Conservation (phyloP, 2,113 vertebrate species). For the Xyrauchen texanus region DNA sequence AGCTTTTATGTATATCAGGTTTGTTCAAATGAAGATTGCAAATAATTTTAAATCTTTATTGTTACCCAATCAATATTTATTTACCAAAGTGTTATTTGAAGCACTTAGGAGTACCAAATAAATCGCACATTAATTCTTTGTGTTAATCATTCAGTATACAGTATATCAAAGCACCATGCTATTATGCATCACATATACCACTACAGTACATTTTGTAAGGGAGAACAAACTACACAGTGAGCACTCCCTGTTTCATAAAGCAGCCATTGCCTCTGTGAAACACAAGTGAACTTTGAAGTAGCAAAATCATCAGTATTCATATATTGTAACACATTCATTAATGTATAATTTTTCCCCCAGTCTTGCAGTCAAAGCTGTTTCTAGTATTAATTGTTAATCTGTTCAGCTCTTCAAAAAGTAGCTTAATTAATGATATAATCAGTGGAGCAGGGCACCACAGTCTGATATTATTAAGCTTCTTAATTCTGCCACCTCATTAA, state of each 20-base stretch:
- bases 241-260: background rate
- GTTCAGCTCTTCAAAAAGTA: conserved; percentile 46
- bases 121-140: too few relatives aligned
- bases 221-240: background rate
- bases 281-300: background rate
- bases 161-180: too few relatives aligned
- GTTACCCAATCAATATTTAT: too few relatives aligned
- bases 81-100: too few relatives aligned
- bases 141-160: too few relatives aligned
- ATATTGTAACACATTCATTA: conserved; percentile 30
- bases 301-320: conserved; percentile 35
- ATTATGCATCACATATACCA: too few relatives aligned
- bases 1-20: too few relatives aligned
- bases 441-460: conserved; percentile 33
- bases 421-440: conserved; percentile 49
- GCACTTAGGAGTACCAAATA: too few relatives aligned
- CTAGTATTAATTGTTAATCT: conserved; percentile 43
- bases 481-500: conserved; percentile 42
- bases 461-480: conserved; percentile 47
- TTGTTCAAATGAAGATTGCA: too few relatives aligned
- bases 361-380: conserved; percentile 30
- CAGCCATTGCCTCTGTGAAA: background rate
- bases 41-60: too few relatives aligned
- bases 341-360: conserved; percentile 39
- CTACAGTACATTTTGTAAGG: background rate